A percentile compares a stretch with the other conserved stretches of the same genome.
Conservation (phyloP, 1,140 invertebrate genomes). For the Mamestra configurata region DNA sequence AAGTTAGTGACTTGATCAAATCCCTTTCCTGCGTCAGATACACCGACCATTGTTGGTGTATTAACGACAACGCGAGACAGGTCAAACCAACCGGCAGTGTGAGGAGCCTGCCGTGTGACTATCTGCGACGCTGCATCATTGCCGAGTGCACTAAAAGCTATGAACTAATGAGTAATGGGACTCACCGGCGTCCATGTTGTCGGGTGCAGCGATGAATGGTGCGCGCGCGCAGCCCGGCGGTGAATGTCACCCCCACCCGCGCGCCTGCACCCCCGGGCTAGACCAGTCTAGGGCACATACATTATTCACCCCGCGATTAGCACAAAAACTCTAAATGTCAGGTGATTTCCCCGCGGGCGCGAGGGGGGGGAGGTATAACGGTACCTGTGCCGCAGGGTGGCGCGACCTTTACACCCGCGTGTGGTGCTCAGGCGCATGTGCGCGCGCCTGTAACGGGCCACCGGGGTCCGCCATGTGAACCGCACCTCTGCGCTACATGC, state of each 20-base stretch:
- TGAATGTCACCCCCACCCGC: slow-evolving; percentile 56
- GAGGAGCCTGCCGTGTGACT: not conserved
- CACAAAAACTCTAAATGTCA: slow-evolving; percentile 64
- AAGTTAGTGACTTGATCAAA: too few relatives aligned
- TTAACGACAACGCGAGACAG: too few relatives aligned
- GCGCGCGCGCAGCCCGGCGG: slow-evolving; percentile 52
- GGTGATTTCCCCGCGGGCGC: slow-evolving; percentile 46
- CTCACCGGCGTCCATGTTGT: slow-evolving; percentile 70
- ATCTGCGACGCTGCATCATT: not conserved
- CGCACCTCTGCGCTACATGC: not conserved
- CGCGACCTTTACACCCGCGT: slow-evolving; percentile 40
- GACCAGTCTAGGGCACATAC: slow-evolving; percentile 40
- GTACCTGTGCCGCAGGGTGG: slow-evolving; percentile 49
- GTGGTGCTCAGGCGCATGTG: slow-evolving; percentile 3
- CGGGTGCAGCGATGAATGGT: slow-evolving; percentile 56
- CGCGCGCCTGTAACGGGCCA: slow-evolving; percentile 3
- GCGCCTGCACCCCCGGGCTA: not conserved
- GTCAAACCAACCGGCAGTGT: not conserved
- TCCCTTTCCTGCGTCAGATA: too few relatives aligned
- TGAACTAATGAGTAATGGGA: slow-evolving; percentile 43
- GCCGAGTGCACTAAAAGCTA: slow-evolving; percentile 5
- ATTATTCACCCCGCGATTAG: slow-evolving; percentile 49
- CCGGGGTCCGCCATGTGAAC: not conserved
- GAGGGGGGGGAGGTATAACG: slow-evolving; percentile 42
- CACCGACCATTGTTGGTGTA: too few relatives aligned